Evolutionary conservation across 2,888 invertebrate genomes (phyloP), one percentile per base, ranked within the genome.

Genomic region (Bugulina stolonifera): DNA sequence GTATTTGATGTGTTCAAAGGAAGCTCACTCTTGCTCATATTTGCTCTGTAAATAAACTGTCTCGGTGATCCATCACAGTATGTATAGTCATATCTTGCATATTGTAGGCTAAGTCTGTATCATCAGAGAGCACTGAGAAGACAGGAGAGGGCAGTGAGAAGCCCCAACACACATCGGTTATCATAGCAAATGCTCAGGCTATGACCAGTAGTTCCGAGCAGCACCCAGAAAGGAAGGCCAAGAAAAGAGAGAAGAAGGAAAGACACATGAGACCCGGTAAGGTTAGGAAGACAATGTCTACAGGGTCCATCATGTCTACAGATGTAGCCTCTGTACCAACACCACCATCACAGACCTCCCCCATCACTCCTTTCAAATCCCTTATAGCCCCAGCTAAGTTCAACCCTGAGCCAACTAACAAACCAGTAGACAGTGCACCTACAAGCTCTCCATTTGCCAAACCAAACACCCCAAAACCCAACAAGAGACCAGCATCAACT

Each of bases 41-140:
- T n/a, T n/a, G n/a, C n/a, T n/a, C n/a, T n/a, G n/a, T n/a, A n/a
- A n/a, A n/a, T n/a, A n/a, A n/a, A n/a, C n/a, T n/a, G n/a, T n/a
- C n/a, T n/a, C n/a, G n/a, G n/a, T n/a, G n/a, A n/a, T n/a, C n/a
- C n/a, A n/a, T n/a, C n/a, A n/a, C n/a, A n/a, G n/a, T n/a, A n/a
- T n/a, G n/a, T n/a, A n/a, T n/a, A n/a, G n/a, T n/a, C n/a, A n/a
- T n/a, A 22, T 52, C 10, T 10, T 52, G 10, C 52, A 52, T 52
- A 52, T 57, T 57, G 5, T 64, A 64, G 64, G n/a, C 64, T 32
- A 64, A 64, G 32, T 64, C 64, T n/a, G 34, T 32, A 5, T 64
- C 64, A 14, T 64, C 64, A 32, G 64, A 64, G n/a, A 10, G 10
- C 32, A 64, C 32, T 10, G 64, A 64, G 32, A 64, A 64, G 64